Percentiles rank a stretch among this genome's conserved stretches.
These are phyloP conservation scores for Eulemur albifrons DNA, from an alignment of 2,797 vertebrate genomes.

Conservation along the genomic window DNA sequence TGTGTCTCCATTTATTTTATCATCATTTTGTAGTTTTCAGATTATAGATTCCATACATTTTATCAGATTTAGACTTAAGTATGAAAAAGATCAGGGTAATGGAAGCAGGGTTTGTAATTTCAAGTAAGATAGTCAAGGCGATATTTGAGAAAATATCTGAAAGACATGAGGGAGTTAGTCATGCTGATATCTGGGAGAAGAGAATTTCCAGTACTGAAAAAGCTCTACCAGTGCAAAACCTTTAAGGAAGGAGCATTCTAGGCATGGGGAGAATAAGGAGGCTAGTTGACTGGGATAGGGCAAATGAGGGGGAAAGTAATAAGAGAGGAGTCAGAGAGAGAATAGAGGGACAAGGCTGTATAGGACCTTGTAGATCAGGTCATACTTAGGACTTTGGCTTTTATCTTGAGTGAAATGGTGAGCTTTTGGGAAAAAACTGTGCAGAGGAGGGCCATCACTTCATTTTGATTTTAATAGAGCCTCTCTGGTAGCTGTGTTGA, in stretches of 20 bases:
- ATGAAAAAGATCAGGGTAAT: background rate
- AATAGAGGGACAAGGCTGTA: background rate
- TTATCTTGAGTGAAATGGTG: background rate
- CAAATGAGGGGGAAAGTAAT: background rate
- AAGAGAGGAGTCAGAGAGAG: background rate
- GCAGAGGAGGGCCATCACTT: background rate
- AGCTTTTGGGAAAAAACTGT: background rate
- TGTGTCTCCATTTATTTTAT: background rate
- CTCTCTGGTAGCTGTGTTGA: background rate
- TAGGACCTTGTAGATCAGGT: background rate
- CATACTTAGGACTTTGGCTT: background rate
- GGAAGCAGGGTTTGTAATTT: background rate
- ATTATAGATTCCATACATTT: background rate
- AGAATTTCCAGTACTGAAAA: background rate
- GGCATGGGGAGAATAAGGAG: background rate
- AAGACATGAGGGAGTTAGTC: background rate
- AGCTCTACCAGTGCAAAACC: background rate
- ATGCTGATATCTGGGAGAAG: background rate
- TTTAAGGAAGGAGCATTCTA: background rate
- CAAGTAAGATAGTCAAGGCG: background rate
- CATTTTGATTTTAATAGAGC: background rate
- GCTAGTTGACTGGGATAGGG: background rate
- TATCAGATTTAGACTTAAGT: background rate
- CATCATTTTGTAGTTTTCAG: background rate
- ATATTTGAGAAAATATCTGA: background rate